These are phyloP conservation scores for Iguana delicatissima DNA, from an alignment of 2,797 vertebrate genomes.

Conservation along the genomic window DNA sequence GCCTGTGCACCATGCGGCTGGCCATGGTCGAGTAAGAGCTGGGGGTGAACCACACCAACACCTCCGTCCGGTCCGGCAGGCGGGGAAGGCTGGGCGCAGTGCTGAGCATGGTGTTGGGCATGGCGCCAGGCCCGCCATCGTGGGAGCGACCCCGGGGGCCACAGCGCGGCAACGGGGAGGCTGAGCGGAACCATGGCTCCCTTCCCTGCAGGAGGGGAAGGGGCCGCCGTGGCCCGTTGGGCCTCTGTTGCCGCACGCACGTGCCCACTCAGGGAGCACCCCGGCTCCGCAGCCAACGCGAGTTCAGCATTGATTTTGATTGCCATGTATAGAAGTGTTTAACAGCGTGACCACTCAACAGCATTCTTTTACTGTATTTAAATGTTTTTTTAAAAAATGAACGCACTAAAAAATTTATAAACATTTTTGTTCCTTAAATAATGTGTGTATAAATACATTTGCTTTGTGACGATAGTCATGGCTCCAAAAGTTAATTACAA, in stretches of 20 bases:
- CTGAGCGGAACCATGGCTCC: no score
- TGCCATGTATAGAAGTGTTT: not conserved
- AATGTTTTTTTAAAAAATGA: not conserved
- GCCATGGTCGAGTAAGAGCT: conserved; percentile 91
- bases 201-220: no score
- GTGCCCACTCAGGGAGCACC: no score
- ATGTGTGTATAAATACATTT: not conserved
- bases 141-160: no score
- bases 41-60: conserved; percentile 94
- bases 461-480: not conserved
- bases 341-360: not conserved
- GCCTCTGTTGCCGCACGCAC: no score
- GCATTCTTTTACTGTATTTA: not conserved
- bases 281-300: no score
- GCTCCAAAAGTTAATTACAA: not conserved
- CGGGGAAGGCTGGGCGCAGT: no score
- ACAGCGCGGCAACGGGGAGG: no score
- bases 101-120: no score
- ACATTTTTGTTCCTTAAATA: not conserved
- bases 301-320: not conserved
- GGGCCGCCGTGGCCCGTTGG: no score
- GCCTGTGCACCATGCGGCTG: conserved; percentile 81
- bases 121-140: no score
- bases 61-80: no score
- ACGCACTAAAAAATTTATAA: not conserved